Evolutionary conservation across 2,888 invertebrate genomes (phyloP).

Genomic region (Unio delphinus): DNA sequence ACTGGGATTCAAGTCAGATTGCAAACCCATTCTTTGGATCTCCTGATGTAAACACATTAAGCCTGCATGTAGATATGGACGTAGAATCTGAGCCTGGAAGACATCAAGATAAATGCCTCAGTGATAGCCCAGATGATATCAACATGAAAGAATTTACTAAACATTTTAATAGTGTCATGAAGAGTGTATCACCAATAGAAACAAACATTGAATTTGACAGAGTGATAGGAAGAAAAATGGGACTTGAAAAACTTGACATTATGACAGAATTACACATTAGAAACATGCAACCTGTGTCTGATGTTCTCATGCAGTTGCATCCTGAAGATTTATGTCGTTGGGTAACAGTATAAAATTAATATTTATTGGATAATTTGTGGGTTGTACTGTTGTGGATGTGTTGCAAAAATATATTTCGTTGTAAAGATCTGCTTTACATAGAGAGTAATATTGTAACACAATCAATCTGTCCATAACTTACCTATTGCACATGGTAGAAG

Average conservation of each 20-base stretch:
- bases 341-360: neutral
- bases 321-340: constrained; percentile 52
- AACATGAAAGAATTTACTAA: constrained; percentile 6
- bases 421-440: no score
- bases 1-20: constrained; percentile 8
- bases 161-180: constrained; percentile 21
- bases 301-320: constrained; percentile 36
- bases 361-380: no score
- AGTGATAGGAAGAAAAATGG: constrained; percentile 58
- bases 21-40: neutral
- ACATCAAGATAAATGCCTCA: no score
- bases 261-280: constrained; percentile 35
- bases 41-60: neutral
- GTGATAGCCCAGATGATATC: no score
- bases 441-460: no score
- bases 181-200: constrained; percentile 27
- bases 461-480: no score
- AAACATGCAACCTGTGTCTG: constrained; percentile 30
- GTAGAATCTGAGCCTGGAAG: no score
- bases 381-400: no score
- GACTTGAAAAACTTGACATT: constrained; percentile 52
- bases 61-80: no score
- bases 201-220: constrained; percentile 20
- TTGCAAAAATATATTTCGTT: no score
- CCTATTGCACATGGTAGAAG: no score